Base-by-base conservation (phyloP, 2,888 invertebrate species). In the Mesochorus sp. region DNA sequence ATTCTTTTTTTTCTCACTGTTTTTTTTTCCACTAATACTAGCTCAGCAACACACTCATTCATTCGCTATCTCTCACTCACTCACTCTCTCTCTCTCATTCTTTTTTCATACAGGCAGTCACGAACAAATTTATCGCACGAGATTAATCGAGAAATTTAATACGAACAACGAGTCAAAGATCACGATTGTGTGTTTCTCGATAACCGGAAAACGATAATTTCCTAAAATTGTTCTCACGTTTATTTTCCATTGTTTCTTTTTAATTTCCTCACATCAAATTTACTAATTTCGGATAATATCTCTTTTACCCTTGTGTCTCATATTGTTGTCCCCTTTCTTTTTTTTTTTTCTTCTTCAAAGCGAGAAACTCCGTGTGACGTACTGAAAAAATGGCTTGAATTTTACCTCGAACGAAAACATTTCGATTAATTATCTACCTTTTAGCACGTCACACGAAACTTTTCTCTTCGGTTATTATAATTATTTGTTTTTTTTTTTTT, bases 91-190 rank as follows among this genome's bases (percentile, higher is more conserved):
- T 39, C 21, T 5, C 3, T 39, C 39, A 3, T 44, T 70, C 39
- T 17, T 17, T 26, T 53, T 31, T 31, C 28, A 12, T 53, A 37
- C 49, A 49, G 49, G 12, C 39, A 51, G 6, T 19, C 42, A 47
- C 47, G 37, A 67, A 44, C 21, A n/a, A 59, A 51, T 49, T 42
- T 31, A 44, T 68, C 47, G 44, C 31, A 39, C 70, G 26, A 53
- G 67, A 74, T 62, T 68, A 68, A 68, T 75, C 57, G 53, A 74
- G 53, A 44, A 39, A 62, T 47, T 62, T 31, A 31, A 47, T 47
- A 47, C 12, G 12, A 49, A 49, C 42, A 42, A 42, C 34, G 34
- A 47, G 72, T 62, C 47, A 66, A 26, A 68, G 49, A 77, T 77
- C 72, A 57, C 67, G 55, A 53, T 67, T 62, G 53, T 51, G 59